Evolutionary conservation across 2,113 vertebrate genomes (phyloP), one percentile per base, ranked within the genome.

Genomic region (Oophaga pumilio): DNA sequence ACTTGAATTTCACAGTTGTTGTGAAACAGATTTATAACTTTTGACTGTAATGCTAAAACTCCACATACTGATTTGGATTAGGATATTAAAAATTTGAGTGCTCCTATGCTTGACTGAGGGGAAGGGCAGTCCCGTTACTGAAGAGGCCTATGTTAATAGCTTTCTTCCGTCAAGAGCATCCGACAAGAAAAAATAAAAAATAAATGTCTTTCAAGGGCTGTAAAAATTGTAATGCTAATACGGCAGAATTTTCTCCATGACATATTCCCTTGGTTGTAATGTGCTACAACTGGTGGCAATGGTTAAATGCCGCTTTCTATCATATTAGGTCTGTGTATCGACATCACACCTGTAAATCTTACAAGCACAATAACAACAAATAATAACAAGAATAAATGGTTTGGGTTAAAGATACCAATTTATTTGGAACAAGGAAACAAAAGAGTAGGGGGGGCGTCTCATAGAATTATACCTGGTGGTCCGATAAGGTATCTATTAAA

Each of bases 21-120:
- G 79, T 82, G 79, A 82, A 82, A 82, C 57, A 82, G 60, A 82
- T 66, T 62, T 82, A 82, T 66, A 66, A 49, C 80, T 82, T 62
- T 66, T 50, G 52, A 28, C 64, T 69, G 68, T 71, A 28, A 85
- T 57, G 50, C 66, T 24, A 20, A 50, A 81, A 82, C 86, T 71
- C 26, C 76, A 52, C 50, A 57, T 33, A 87, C 17, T 68, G 68
- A 73, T 57, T 26, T 43, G 71, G 53, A 74, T 71, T 50, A 43
- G 85, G 78, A 26, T 69, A 82, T 69, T 24, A 85, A 76, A 57
- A 85, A 33, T 52, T 49, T 82, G 77, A 81, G 62, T 60, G 64
- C 53, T 71, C 26, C 68, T 76, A 56, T 82, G 57, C 33, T 82
- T 87, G 53, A 82, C 69, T 80, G 77, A 87, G 69, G 71, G 86